phyloP scores from a whole-genome alignment of 2,797 vertebrate genomes.

The Mallotus villosus region DNA sequence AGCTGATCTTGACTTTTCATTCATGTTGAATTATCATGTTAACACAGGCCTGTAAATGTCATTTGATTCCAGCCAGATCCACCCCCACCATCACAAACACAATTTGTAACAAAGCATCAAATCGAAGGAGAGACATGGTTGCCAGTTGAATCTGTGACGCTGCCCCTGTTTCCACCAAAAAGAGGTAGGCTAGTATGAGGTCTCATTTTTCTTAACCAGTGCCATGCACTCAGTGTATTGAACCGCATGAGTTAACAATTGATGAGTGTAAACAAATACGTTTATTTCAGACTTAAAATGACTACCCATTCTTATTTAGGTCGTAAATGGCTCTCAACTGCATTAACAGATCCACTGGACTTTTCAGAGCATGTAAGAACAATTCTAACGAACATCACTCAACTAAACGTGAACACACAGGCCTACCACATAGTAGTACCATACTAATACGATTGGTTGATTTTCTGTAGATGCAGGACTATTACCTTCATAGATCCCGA shows the following conservation, averaged over 20 bases:
- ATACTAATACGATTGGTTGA: not conserved
- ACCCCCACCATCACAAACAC: slow-evolving; percentile 30
- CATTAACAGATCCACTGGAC: slow-evolving; percentile 48
- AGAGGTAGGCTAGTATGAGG: slow-evolving; percentile 36
- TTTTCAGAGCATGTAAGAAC: slow-evolving; percentile 70
- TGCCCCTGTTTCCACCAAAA: slow-evolving; percentile 65
- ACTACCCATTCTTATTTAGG: not conserved
- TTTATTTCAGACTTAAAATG: slow-evolving; percentile 28
- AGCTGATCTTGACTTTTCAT: not conserved
- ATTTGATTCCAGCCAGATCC: slow-evolving; percentile 35
- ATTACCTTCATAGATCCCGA: slow-evolving; percentile 60
- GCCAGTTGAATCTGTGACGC: slow-evolving; percentile 49
- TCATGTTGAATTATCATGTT: not conserved
- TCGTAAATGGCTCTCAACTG: slow-evolving; percentile 12
- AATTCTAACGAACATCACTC: not conserved
- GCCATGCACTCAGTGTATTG: not conserved
- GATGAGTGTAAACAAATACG: not conserved
- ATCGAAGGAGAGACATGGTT: slow-evolving; percentile 61
- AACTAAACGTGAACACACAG: not conserved
- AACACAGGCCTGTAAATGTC: not conserved
- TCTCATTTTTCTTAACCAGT: not conserved
- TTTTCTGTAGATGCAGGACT: slow-evolving; percentile 71
- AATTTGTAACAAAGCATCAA: slow-evolving; percentile 55
- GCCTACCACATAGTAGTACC: not conserved
- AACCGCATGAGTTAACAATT: not conserved